Evolutionary conservation across 2,888 invertebrate genomes (phyloP).

Genomic region (Drosophila bunnanda): DNA sequence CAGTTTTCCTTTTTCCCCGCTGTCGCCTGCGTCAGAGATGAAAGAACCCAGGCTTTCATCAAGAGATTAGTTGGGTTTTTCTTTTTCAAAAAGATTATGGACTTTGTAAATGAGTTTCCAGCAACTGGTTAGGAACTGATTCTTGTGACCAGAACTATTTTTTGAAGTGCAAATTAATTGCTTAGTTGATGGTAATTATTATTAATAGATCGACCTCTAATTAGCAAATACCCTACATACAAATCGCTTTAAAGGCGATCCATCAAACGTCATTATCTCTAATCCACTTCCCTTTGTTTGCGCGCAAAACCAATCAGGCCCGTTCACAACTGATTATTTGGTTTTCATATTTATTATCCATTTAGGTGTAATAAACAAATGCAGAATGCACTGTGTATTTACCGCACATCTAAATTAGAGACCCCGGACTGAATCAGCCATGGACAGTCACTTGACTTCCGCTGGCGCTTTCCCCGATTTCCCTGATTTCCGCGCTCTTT

Average conservation of each 20-base stretch:
- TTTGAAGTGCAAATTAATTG: background rate
- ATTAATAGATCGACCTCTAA: background rate
- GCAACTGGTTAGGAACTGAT: too few species aligned
- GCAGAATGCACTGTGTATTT: constrained; percentile 47
- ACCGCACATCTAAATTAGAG: constrained; percentile 71
- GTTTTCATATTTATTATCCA: constrained; percentile 49
- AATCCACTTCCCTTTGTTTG: constrained; percentile 16
- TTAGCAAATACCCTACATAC: background rate
- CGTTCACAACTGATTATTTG: constrained; percentile 26
- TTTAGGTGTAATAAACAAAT: constrained; percentile 64
- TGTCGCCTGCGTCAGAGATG: background rate
- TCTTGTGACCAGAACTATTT: background rate
- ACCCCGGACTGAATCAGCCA: constrained; percentile 41
- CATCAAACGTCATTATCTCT: constrained; percentile 1
- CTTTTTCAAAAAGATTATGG: constrained; percentile 22
- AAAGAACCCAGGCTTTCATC: constrained; percentile 23
- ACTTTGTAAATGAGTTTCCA: constrained; percentile 22
- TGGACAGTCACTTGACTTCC: constrained; percentile 25
- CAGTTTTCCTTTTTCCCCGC: constrained; percentile 23
- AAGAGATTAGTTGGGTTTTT: constrained; percentile 30
- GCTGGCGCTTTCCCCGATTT: constrained; percentile 1
- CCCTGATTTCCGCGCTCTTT: background rate
- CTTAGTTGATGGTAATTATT: background rate
- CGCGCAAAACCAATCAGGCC: constrained; percentile 11
- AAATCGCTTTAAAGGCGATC: background rate